Percentiles rank a stretch among this genome's conserved stretches.
These are phyloP conservation scores for Dysmachus trigonus DNA, from an alignment of 2,888 invertebrate species.

Conservation along the genomic window DNA sequence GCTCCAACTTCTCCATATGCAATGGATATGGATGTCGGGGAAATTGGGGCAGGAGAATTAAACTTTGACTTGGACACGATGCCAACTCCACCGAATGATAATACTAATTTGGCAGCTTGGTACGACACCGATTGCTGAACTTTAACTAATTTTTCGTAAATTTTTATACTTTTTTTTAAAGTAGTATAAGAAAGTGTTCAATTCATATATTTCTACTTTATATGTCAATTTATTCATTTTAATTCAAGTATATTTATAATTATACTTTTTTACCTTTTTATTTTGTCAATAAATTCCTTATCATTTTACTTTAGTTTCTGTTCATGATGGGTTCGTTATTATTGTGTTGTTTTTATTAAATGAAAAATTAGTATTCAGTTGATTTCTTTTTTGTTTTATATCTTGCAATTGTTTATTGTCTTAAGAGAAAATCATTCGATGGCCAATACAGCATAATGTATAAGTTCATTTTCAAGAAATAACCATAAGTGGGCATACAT, in stretches of 20 bases:
- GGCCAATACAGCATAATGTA: background rate
- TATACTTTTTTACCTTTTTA: conserved; percentile 12
- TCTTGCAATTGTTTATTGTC: background rate
- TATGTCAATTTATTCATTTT: conserved; percentile 23
- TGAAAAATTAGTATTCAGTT: background rate
- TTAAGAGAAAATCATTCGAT: background rate
- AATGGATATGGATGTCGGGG: conserved; percentile 89
- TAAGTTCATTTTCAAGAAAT: background rate
- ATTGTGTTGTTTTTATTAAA: background rate
- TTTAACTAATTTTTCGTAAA: background rate
- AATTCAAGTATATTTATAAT: conserved; percentile 24
- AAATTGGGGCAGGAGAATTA: conserved; percentile 76
- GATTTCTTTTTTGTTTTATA: background rate
- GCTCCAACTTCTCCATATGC: conserved; percentile 71
- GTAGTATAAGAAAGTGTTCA: conserved; percentile 10
- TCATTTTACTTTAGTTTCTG: background rate
- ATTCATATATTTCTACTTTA: conserved; percentile 8
- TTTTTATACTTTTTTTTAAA: conserved; percentile 15
- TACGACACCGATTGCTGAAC: conserved; percentile 93
- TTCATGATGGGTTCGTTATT: background rate
- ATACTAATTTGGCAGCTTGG: conserved; percentile 95
- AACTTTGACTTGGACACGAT: conserved; percentile 83
- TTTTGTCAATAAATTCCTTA: background rate
- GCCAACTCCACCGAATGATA: conserved; percentile 85
- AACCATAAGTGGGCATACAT: background rate